Evolutionary conservation across 2,888 invertebrate species (phyloP).

Genomic region (Panzeria rudis): DNA sequence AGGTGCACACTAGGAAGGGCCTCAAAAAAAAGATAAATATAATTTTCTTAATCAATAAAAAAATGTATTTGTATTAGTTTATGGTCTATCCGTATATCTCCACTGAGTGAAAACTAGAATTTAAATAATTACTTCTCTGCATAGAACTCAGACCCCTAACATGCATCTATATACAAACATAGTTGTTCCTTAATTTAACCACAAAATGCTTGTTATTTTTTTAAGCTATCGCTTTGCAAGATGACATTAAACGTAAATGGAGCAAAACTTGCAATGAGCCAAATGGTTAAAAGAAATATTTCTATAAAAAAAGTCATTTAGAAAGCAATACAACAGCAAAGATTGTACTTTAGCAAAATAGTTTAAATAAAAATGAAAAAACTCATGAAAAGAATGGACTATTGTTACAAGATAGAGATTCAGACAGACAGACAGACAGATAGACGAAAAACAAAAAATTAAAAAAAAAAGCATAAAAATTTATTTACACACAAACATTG

Average conservation of each 20-base stretch:
- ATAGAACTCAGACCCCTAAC: too few species aligned
- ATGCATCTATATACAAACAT: not conserved
- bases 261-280: conserved; percentile 66
- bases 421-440: not conserved
- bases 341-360: conserved; percentile 3
- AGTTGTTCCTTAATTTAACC: conserved; percentile 50
- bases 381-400: conserved; percentile 34
- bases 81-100: too few species aligned
- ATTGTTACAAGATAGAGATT: conserved; percentile 26
- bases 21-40: too few species aligned
- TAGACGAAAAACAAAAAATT: conserved; percentile 12
- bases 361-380: conserved; percentile 13
- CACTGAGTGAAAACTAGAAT: too few species aligned
- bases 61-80: too few species aligned
- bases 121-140: too few species aligned
- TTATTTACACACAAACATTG: conserved; percentile 38
- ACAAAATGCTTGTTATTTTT: conserved; percentile 55
- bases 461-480: conserved; percentile 36
- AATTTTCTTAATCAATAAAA: too few species aligned
- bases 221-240: conserved; percentile 63
- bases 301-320: conserved; percentile 1
- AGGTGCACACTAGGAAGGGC: not conserved
- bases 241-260: conserved; percentile 69
- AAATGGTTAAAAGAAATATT: conserved; percentile 1
- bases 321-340: conserved; percentile 9